Evolutionary conservation across 2,113 vertebrate species (phyloP), one percentile per base, ranked within the genome.

Genomic region (Nipponia nippon): DNA sequence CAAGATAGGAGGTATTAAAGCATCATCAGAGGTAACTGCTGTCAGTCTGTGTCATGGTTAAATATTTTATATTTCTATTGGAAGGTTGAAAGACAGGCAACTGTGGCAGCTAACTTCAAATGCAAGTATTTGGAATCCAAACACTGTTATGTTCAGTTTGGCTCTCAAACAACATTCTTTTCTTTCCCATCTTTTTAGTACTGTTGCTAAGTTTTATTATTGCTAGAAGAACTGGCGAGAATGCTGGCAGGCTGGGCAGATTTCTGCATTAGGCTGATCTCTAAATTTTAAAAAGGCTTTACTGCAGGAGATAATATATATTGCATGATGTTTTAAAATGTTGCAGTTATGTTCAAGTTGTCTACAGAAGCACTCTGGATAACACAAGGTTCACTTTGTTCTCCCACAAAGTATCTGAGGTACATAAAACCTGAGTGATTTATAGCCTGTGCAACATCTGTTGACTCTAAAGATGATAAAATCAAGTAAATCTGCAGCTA

Each of bases 381-480:
- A 73, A 55, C 46, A 30, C 36, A 72, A 66, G 19, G 52, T 77
- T 95, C 63, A 30, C 53, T 88, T 83, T 73, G 50, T 69, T 94
- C 84, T 96, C 7, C 34, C 32, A 23, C 42, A 16, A 6, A 92
- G 40, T 94, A n/a, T 81, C 47, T 72, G 62, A 91, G 44, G 50
- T 89, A 27, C 61, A 53, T 71, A 69, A 91, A 83, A 73, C 53
- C 62, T 70, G 22, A 42, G 53, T 93, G 70, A 88, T 89, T 84
- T 96, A 87, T 72, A 91, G 72, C 44, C 63, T 88, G 0, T 91
- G 78, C 73, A 93, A 69, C 53, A 94, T 85, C 73, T 90, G 66
- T 91, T 94, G 81, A 89, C 78, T 70, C 42, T 91, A 62, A 95
- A 96, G 82, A 91, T 94, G 53, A 66, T 83, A 87, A 85, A 89